phyloP scores from a whole-genome alignment of 2,113 vertebrate species.

The Crocuta crocuta region DNA sequence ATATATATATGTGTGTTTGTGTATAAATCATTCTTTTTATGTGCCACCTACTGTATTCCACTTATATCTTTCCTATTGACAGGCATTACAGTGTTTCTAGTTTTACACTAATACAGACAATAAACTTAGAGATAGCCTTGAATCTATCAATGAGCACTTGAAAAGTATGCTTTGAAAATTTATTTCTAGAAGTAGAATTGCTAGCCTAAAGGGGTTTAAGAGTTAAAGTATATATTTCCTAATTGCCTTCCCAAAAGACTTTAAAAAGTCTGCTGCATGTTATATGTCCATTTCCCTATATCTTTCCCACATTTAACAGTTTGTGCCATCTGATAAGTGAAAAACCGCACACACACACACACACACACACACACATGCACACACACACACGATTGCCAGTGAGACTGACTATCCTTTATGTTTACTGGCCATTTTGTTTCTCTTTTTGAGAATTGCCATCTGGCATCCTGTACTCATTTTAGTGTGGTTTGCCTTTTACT shows the following conservation, averaged over 20 bases:
- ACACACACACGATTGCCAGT: not conserved
- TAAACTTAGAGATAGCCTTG: not conserved
- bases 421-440: constrained; percentile 22
- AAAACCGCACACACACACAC: not conserved
- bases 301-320: not conserved
- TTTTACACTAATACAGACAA: not conserved
- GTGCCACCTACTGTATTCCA: not conserved
- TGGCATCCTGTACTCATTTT: constrained; percentile 54
- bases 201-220: not conserved
- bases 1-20: not conserved
- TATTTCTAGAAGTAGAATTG: not conserved
- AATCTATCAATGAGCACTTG: not conserved
- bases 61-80: not conserved
- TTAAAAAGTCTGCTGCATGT: not conserved
- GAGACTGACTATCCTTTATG: not conserved
- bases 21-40: not conserved
- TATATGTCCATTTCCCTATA: not conserved
- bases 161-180: constrained; percentile 13
- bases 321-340: not conserved
- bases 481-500: constrained; percentile 59
- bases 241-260: not conserved
- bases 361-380: not conserved
- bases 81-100: not conserved
- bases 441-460: constrained; percentile 39
- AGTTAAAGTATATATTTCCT: not conserved